Evolutionary conservation across 2,888 invertebrate genomes (phyloP), one percentile per base, ranked within the genome.

Genomic region (Morpho deidamia): DNA sequence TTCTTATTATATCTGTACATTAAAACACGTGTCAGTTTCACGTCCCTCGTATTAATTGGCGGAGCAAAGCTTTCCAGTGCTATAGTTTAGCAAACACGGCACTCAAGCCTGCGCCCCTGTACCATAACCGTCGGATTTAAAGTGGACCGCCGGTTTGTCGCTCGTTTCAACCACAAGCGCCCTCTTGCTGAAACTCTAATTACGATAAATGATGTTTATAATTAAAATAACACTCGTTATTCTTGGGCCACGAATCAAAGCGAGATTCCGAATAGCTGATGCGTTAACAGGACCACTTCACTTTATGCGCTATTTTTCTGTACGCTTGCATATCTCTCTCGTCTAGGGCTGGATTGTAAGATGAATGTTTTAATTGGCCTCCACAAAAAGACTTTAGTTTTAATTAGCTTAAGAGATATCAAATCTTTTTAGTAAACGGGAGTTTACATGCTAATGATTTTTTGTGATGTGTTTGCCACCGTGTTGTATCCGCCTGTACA

Each of bases 131-230:
- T 76, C 65, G 67, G 64, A 75, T 80, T 75, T 79, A 79, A 84
- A 83, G 78, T 74, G 74, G 74, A 67, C 74, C 71, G 75, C 73
- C 77, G 77, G 80, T 81, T 84, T 83, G 70, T 78, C 78, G 80
- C 74, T 71, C 70, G 75, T 70, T 78, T 78, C 71, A 66, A 67
- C 61, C 70, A 72, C 70, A 69, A 83, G 78, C 68, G 68, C 77
- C 63, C 80, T 73, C 65, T 56, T 40, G 73, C 73, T 74, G 82
- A 81, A 81, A 78, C 73, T 75, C 81, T 87, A 86, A 87, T 87
- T 88, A 87, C 79, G 83, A 83, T 83, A 81, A 85, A 86, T 87
- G 86, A 87, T 85, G 86, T 86, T 86, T 78, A 87, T 85, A 86
- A 89, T 88, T 88, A 87, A 86, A 86, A 88, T 84, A 86, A 85